Evolutionary conservation across 2,797 vertebrate genomes (phyloP).

Genomic region (Pangasius macronema): DNA sequence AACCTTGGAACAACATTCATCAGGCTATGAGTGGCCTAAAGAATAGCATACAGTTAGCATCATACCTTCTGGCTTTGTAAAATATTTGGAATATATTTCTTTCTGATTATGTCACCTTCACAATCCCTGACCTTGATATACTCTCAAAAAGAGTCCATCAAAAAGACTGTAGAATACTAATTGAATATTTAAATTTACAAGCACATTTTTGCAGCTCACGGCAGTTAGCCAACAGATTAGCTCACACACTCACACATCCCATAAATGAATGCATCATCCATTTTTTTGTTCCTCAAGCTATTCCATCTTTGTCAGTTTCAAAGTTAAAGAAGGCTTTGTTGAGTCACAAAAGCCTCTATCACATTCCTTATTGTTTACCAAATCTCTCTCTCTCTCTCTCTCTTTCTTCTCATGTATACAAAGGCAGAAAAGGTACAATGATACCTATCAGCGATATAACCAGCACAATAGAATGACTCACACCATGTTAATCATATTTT

Average conservation of each 20-base stretch:
- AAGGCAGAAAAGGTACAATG: neutral
- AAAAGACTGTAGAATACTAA: neutral
- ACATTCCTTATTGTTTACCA: neutral
- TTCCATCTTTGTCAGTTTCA: conserved; percentile 9
- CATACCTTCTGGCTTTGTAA: neutral
- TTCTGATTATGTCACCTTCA: neutral
- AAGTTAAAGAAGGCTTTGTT: conserved; percentile 11
- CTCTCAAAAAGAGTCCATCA: neutral
- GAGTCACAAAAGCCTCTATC: neutral
- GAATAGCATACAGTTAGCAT: neutral
- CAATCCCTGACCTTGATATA: neutral
- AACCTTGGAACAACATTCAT: conserved; percentile 7
- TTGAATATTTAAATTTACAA: neutral
- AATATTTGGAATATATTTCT: conserved; percentile 1
- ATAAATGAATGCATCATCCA: neutral
- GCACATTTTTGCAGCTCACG: neutral
- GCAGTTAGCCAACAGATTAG: neutral
- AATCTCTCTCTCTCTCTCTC: neutral
- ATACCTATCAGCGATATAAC: neutral
- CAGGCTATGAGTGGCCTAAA: neutral
- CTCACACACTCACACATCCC: neutral
- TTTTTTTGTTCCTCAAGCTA: neutral
- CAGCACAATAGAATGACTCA: neutral
- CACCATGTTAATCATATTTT: neutral
- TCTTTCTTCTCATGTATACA: neutral